Base-by-base conservation (phyloP, 1,140 invertebrate genomes). In the Bombus polaris region DNA sequence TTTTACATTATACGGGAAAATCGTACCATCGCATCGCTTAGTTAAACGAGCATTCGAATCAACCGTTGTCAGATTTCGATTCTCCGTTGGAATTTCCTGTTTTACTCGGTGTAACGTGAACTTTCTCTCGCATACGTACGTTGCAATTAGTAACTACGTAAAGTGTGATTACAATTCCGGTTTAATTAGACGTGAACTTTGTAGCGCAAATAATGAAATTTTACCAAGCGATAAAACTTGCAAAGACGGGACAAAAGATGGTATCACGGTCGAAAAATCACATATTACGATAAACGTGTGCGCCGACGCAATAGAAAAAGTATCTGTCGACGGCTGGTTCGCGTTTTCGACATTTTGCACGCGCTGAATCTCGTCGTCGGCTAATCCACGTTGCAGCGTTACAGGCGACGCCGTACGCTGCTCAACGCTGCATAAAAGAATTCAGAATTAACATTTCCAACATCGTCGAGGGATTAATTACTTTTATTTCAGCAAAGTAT, bases 401-500 rank as follows among this genome's bases (percentile, higher is more conserved):
- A 22, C 35, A 44, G 5, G 32, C 66, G 1, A 25, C 5, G 4
- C 53, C 6, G n/a, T 9, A 25, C 39, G 13, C 28, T 8, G n/a
- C 6, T 4, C 6, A 42, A 15, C n/a, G 4, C 15, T 1, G 8
- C 9, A 32, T 59, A 44, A 13, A 37, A 76, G 37, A 28, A 57
- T 39, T 9, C 25, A 12, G 39, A 68, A 77, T 83, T 66, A 76
- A 77, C 35, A 83, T 83, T 76, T 18, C 0, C 74, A 25, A 37
- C 25, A 62, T 83, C 66, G 35, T 25, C 3, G 32, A n/a, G 28
- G 42, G 28, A 53, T 66, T 76, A 76, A 83, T 76, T 83, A 6
- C 42, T n/a, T 65, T 2, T 13, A 22, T 8, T 25, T 22, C 10
- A 1, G 2, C 6, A n/a, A 22, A 25, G 13, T 37, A 25, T 10